Percentiles rank a stretch among this genome's conserved stretches.
Conservation (phyloP, 2,797 vertebrate genomes). For the Phyllotis vaccarum region DNA sequence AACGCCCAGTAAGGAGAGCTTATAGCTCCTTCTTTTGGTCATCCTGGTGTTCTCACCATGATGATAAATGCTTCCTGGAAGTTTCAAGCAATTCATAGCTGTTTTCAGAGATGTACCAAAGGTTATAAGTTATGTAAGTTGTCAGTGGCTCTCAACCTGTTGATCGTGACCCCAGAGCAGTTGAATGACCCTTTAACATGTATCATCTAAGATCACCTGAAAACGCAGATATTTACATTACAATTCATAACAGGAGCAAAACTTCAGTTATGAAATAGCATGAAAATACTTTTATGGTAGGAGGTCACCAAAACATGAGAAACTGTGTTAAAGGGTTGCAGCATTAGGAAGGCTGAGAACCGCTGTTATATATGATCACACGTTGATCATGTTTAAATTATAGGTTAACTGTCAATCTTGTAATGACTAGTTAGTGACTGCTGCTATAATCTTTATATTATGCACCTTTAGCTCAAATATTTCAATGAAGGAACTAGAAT, state of each 20-base stretch:
- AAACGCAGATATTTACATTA: background rate
- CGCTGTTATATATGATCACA: background rate
- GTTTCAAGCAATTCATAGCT: background rate
- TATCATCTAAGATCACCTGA: background rate
- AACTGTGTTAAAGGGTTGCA: background rate
- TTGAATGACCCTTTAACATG: background rate
- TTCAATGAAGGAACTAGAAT: background rate
- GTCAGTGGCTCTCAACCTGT: background rate
- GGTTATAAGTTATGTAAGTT: background rate
- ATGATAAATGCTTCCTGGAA: background rate
- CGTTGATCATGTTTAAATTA: slow-evolving; percentile 31
- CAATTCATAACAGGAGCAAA: background rate
- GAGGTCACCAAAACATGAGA: background rate
- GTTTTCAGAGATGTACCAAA: slow-evolving; percentile 33
- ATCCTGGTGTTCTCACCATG: background rate
- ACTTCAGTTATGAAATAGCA: background rate
- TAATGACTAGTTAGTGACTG: background rate
- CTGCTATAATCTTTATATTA: slow-evolving; percentile 2
- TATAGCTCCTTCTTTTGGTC: background rate
- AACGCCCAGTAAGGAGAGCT: background rate
- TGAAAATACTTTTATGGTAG: background rate
- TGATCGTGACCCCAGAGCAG: background rate
- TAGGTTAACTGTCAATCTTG: slow-evolving; percentile 39
- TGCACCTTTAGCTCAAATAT: background rate
- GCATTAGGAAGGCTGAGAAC: background rate